Base-by-base conservation (phyloP, 2,888 invertebrate species). In the Microplitis deprimator region DNA sequence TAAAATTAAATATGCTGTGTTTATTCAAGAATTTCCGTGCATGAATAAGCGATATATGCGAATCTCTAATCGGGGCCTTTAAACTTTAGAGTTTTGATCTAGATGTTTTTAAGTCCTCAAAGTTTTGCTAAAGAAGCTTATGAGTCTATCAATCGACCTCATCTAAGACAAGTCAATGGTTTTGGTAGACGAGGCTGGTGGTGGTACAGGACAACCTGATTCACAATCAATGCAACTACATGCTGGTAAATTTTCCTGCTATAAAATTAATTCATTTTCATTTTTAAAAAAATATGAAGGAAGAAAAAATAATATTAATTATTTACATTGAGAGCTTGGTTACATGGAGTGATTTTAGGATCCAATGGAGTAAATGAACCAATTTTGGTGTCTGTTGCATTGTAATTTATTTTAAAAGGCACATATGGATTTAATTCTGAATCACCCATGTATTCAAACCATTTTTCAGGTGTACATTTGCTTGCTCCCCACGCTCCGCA, bases 151-250 rank as follows among this genome's bases (percentile, higher is more conserved):
- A n/a, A n/a, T n/a, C n/a, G n/a, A n/a, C n/a, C n/a, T n/a, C n/a
- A n/a, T n/a, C n/a, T n/a, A n/a, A n/a, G n/a, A n/a, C n/a, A n/a
- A n/a, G n/a, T n/a, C n/a, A n/a, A n/a, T n/a, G n/a, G n/a, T n/a
- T n/a, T n/a, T n/a, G n/a, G n/a, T n/a, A n/a, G 94, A 93, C 0
- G 94, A 94, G 8, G 91, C 90, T 0, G 95, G 93, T 5, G 94
- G 93, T 1, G 96, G 95, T 5, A 92, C 92, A 0, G 96, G 96
- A 88, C 97, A 98, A 77, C 96, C 94, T 72, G 90, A 91, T 85
- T 93, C 93, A 88, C 97, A 97, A 91, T 97, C 97, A 81, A 96
- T 93, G 88, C 97, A 98, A 83, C 96, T 96, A 90, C 97, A 98
- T 0, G 96, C 94, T 13, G 94, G 92, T 75, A 92, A 91, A 2